Percentiles rank a stretch among this genome's conserved stretches.
These are phyloP conservation scores for Pentalonia nigronervosa DNA, from an alignment of 1,140 invertebrate genomes.

Conservation along the genomic window DNA sequence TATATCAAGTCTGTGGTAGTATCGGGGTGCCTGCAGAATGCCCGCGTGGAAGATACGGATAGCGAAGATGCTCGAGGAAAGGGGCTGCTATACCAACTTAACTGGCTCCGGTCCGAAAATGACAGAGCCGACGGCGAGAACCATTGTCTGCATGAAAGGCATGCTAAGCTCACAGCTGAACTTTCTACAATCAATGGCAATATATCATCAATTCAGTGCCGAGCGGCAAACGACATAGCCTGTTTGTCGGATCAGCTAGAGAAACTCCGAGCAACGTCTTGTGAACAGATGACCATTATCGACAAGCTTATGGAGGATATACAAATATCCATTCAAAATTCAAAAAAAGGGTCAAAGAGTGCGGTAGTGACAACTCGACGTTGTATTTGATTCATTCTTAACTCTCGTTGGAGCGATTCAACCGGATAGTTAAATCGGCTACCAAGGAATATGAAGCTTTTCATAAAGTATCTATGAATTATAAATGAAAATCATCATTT, in stretches of 20 bases:
- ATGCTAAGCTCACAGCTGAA: neutral
- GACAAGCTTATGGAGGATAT: slow-evolving; percentile 46
- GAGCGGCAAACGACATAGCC: neutral
- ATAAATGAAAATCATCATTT: neutral
- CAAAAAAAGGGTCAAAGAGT: neutral
- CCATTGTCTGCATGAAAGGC: neutral
- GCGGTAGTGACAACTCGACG: neutral
- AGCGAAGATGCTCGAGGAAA: neutral
- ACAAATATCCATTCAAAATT: slow-evolving; percentile 18
- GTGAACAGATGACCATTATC: slow-evolving; percentile 5
- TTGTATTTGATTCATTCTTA: neutral
- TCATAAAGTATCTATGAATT: neutral
- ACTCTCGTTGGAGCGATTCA: neutral
- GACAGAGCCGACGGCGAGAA: slow-evolving; percentile 26
- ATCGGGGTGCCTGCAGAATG: neutral
- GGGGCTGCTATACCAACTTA: slow-evolving; percentile 28
- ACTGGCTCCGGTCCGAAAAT: slow-evolving; percentile 47
- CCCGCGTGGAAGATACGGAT: neutral
- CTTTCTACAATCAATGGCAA: neutral
- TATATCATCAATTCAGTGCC: neutral
- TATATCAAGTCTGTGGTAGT: neutral
- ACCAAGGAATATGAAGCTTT: neutral
- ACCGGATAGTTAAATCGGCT: neutral
- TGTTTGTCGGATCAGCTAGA: neutral
- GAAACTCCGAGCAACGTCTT: neutral